Percentiles rank a stretch among this genome's conserved stretches.
Conservation (phyloP, 2,113 vertebrate species). For the Pteronura brasiliensis region DNA sequence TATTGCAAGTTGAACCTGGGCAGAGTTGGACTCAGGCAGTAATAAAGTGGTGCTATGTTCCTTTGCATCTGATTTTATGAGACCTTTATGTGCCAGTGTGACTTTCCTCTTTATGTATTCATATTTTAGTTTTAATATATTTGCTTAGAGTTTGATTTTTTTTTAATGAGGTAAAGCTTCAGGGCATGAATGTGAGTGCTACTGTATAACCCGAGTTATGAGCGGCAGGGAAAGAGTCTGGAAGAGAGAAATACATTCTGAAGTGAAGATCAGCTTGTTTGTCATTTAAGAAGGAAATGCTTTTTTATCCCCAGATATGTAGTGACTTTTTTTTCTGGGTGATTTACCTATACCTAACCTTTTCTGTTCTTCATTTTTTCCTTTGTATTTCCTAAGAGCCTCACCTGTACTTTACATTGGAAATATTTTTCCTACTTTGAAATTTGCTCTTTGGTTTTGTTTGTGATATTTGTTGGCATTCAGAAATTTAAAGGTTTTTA, state of each 20-base stretch:
- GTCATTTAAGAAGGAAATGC: not conserved
- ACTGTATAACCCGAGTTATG: not conserved
- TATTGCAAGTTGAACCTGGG: slow-evolving; percentile 27
- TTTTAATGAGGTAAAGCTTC: slow-evolving; percentile 54
- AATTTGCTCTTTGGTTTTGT: slow-evolving; percentile 4
- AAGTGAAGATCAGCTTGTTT: not conserved
- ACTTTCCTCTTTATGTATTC: slow-evolving; percentile 37
- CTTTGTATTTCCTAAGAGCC: not conserved
- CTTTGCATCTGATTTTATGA: slow-evolving; percentile 49
- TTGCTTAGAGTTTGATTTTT: slow-evolving; percentile 54
- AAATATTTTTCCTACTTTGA: not conserved
- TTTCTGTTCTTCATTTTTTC: slow-evolving; percentile 7
- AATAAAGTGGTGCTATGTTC: not conserved
- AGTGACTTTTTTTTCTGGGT: not conserved
- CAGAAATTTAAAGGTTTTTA: not conserved
- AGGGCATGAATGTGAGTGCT: not conserved
- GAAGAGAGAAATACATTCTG: not conserved
- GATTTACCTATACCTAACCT: not conserved
- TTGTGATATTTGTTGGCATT: not conserved
- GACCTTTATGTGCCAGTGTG: slow-evolving; percentile 15
- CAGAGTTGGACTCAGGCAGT: not conserved
- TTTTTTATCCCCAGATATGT: not conserved
- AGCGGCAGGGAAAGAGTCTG: not conserved
- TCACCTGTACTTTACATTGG: not conserved
- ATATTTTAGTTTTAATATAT: slow-evolving; percentile 44